Base-by-base conservation (phyloP, 1,140 invertebrate species). In the Patella vulgata region DNA sequence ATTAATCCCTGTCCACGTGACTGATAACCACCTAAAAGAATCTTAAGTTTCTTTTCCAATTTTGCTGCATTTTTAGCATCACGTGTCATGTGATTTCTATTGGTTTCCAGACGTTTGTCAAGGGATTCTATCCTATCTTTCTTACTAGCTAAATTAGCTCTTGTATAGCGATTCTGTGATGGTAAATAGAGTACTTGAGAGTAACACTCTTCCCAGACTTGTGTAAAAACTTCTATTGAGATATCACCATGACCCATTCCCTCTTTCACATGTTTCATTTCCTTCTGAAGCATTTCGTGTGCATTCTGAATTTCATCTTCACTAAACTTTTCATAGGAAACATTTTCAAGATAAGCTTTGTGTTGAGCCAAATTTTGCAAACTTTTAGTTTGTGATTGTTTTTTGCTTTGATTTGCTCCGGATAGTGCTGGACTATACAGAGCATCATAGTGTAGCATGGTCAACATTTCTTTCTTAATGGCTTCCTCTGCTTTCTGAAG, bases 141-240 rank as follows among this genome's bases (percentile, higher is more conserved):
- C 82, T 98, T 98, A 65, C 92, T 95, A 0, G 94, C 95, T 61
- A 98, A 85, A 81, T 94, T 97, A 1, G 95, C 95, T 59, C 96
- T 88, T 0, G 95, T 98, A 75, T 97, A 98, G 60, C 93, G 87
- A 78, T 93, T 93, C 85, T 95, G 93, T 28, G 89, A 89, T 0
- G 95, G 93, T 47, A 97, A 80, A 79, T 92, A 97, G 2, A 97
- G 85, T 12, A 97, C 92, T 88, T 94, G 88, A 5, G 83, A 89
- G 30, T 96, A 88, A 84, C 96, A 98, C 86, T 98, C 95, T 75
- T 97, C 94, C 95, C 95, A 97, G n/a, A 98, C 95, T 85, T 95
- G 93, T 17, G 91, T 91, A 79, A 96, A 98, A 0, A 93, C 89
- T 64, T 98, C 95, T 1, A 94, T 81, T 1, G 93, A 91, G 42